These are phyloP conservation scores for Crotalus tigris DNA, from an alignment of 2,113 vertebrate genomes.

Conservation along the genomic window DNA sequence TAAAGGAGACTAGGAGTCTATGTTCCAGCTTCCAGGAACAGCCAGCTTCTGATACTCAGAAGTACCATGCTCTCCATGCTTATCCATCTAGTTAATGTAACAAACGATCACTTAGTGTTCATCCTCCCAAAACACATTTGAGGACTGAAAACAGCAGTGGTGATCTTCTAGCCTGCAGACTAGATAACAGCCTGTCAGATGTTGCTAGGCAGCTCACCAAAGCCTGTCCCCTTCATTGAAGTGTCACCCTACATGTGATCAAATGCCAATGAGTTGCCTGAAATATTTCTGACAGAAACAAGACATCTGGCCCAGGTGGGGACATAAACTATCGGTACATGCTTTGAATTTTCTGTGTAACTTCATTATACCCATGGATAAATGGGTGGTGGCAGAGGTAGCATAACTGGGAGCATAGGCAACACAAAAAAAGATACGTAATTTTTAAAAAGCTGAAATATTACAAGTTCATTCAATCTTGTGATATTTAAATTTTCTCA, in stretches of 20 bases:
- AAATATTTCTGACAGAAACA: background rate
- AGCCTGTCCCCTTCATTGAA: no score
- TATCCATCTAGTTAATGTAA: background rate
- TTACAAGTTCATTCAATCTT: background rate
- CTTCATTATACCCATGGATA: background rate
- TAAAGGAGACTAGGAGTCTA: background rate
- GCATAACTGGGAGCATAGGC: background rate
- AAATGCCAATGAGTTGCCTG: background rate
- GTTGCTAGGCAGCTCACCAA: background rate
- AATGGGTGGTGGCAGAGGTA: background rate
- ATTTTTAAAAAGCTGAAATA: background rate
- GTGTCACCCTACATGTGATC: no score
- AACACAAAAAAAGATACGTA: background rate
- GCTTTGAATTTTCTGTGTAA: background rate
- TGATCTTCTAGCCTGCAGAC: background rate
- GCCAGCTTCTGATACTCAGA: background rate
- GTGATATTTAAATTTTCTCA: background rate
- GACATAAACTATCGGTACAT: background rate
- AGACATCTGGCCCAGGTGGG: background rate
- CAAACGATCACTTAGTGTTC: background rate
- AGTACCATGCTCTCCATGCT: background rate
- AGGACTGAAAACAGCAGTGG: background rate
- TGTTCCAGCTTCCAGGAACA: background rate
- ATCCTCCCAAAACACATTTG: background rate
- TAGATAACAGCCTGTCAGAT: background rate